Conservation (phyloP, 2,113 vertebrate species). For the Thermophis baileyi region DNA sequence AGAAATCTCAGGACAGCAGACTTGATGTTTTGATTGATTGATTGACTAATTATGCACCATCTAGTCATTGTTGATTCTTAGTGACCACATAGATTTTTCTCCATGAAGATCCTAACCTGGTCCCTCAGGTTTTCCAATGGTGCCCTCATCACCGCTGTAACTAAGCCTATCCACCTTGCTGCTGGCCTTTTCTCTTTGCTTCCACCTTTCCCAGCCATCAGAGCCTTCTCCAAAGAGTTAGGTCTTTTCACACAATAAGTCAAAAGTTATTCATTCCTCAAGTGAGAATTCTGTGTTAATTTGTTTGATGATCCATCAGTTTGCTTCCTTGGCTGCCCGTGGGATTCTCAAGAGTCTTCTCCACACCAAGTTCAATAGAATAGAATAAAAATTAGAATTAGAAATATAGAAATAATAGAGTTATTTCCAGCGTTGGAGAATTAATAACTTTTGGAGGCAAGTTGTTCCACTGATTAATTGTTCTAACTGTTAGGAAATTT, state of each 20-base stretch:
- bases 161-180: background rate
- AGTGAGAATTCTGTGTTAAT: background rate
- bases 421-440: too few relatives aligned
- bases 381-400: too few relatives aligned
- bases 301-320: background rate
- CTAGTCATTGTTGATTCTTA: background rate
- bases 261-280: background rate
- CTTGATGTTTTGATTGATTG: background rate
- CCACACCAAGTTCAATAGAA: background rate
- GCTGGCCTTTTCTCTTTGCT: background rate
- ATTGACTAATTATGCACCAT: background rate
- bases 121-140: background rate
- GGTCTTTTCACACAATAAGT: background rate
- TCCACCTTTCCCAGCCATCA: background rate
- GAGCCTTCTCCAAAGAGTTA: background rate
- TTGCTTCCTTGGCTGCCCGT: background rate
- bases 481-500: too few relatives aligned
- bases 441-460: too few relatives aligned
- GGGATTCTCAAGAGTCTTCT: background rate
- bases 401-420: too few relatives aligned
- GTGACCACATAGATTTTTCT: background rate
- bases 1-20: background rate
- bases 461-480: too few relatives aligned
- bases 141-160: background rate
- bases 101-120: background rate